phyloP scores from a whole-genome alignment of 2,113 vertebrate species.

The Hemicordylus capensis region DNA sequence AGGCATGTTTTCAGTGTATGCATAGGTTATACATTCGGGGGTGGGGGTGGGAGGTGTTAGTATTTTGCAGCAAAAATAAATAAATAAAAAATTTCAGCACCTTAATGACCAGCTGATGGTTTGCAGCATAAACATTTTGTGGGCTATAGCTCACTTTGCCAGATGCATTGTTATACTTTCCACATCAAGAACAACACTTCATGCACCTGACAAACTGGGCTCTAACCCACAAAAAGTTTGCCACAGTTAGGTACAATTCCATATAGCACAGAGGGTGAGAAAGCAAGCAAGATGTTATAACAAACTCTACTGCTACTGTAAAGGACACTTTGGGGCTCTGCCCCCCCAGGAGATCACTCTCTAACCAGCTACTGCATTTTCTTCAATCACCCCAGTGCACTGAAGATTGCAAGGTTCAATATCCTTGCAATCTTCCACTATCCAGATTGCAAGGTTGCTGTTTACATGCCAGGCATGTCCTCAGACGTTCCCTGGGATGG shows the following conservation, averaged over 20 bases:
- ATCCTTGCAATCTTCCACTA: too few species aligned
- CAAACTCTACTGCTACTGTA: neutral
- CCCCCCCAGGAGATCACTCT: neutral
- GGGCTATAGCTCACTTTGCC: neutral
- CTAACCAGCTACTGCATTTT: neutral
- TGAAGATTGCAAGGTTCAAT: too few species aligned
- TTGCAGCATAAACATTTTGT: neutral
- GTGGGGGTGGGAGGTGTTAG: too few species aligned
- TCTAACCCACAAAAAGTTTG: neutral
- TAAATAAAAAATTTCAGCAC: too few species aligned
- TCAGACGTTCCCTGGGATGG: neutral
- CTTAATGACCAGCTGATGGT: neutral
- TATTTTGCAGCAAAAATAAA: too few species aligned
- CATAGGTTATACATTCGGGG: too few species aligned
- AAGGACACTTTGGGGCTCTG: neutral
- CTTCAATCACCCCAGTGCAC: neutral
- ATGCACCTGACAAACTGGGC: neutral
- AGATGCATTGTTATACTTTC: neutral
- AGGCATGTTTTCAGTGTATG: too few species aligned
- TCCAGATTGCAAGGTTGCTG: neutral
- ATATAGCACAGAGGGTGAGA: neutral
- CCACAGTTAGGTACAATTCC: neutral
- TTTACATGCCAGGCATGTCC: neutral
- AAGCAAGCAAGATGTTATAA: neutral
- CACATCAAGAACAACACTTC: neutral